Conservation (phyloP, 2,888 invertebrate species). For the Chloroclysta siterata region DNA sequence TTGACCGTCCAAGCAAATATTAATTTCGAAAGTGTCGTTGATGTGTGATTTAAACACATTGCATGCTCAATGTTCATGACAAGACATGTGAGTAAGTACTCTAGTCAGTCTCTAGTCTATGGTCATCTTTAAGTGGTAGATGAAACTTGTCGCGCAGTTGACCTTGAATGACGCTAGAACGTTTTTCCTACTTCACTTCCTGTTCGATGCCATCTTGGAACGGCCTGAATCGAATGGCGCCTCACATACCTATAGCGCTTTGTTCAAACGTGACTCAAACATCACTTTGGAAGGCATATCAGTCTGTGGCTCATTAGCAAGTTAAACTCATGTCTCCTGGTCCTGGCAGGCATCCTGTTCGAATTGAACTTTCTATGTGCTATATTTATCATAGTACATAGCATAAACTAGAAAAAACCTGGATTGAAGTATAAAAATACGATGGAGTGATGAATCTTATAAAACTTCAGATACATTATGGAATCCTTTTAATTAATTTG, state of each 20-base stretch:
- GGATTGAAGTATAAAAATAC: neutral
- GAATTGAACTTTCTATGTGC: conserved; percentile 20
- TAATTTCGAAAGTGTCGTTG: neutral
- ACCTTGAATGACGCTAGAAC: conserved; percentile 79
- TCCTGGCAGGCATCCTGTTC: conserved; percentile 16
- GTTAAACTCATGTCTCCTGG: conserved; percentile 27
- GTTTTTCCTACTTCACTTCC: conserved; percentile 83
- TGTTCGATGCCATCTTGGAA: conserved; percentile 76
- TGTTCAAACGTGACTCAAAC: conserved; percentile 41
- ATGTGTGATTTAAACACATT: neutral
- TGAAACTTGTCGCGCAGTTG: conserved; percentile 62
- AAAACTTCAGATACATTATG: neutral
- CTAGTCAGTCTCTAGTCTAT: conserved; percentile 39
- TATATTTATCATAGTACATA: neutral
- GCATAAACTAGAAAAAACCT: neutral
- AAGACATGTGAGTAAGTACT: neutral
- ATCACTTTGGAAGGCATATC: conserved; percentile 32
- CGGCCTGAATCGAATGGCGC: conserved; percentile 58
- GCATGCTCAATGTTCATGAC: conserved; percentile 6
- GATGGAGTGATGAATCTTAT: neutral
- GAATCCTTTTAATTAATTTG: conserved; percentile 10
- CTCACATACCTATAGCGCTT: conserved; percentile 44
- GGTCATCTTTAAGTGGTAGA: conserved; percentile 56
- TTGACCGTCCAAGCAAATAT: neutral
- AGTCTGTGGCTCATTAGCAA: conserved; percentile 28